Percentiles rank a stretch among this genome's conserved stretches.
Evolutionary conservation across 1,140 invertebrate species (phyloP).

Genomic region (Macrostomum lignano): DNA sequence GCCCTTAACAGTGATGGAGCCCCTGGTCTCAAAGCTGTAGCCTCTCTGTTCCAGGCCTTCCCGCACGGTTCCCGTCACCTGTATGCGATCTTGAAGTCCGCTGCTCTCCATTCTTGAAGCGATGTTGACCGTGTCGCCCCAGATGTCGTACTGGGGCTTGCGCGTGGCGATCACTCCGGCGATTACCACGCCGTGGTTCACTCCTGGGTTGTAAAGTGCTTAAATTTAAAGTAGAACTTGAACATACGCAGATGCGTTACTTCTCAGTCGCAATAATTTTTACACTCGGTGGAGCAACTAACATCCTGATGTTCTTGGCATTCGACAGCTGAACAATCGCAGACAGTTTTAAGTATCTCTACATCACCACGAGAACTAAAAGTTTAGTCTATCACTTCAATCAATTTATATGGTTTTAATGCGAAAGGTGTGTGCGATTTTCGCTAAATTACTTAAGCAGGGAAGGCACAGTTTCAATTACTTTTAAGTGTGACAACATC

Average conservation of each 20-base stretch:
- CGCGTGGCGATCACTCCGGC: slow-evolving; percentile 81
- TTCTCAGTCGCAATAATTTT: slow-evolving; percentile 5
- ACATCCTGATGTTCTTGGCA: no score
- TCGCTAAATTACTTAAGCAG: no score
- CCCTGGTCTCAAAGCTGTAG: slow-evolving; percentile 54
- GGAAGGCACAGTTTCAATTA: no score
- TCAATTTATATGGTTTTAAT: no score
- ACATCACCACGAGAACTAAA: no score
- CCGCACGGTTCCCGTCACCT: slow-evolving; percentile 28
- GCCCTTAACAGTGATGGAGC: slow-evolving; percentile 63
- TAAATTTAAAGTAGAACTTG: background rate
- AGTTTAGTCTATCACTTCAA: no score
- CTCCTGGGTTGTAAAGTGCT: slow-evolving; percentile 31
- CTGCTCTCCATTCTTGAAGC: slow-evolving; percentile 67
- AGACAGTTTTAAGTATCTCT: no score
- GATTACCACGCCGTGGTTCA: slow-evolving; percentile 72
- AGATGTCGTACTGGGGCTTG: slow-evolving; percentile 84
- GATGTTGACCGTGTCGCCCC: slow-evolving; percentile 91
- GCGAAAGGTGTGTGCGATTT: no score
- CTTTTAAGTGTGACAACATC: no score
- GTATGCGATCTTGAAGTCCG: slow-evolving; percentile 41
- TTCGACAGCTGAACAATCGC: no score
- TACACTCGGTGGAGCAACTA: no score
- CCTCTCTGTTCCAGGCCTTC: slow-evolving; percentile 32
- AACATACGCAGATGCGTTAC: background rate